Evolutionary conservation across 2,797 vertebrate species (phyloP).

Genomic region (Cottoperca gobio): DNA sequence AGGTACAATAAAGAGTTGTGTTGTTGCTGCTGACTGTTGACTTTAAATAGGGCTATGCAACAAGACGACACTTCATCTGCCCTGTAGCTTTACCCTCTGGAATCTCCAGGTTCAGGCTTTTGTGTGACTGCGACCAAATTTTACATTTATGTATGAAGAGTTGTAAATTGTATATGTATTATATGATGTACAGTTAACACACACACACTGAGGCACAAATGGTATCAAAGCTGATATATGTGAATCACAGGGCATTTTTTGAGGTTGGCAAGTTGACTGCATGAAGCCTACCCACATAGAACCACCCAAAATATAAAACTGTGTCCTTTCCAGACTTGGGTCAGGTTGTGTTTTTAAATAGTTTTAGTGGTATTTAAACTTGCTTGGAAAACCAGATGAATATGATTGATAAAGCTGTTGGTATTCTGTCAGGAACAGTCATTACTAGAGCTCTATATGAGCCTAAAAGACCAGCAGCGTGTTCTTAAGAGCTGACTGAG

Average conservation of each 20-base stretch:
- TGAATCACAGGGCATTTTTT: conserved; percentile 66
- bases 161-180: conserved; percentile 65
- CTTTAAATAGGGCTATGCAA: conserved; percentile 92
- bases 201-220: conserved; percentile 82
- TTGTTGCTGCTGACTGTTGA: conserved; percentile 82
- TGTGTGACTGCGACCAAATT: conserved; percentile 90
- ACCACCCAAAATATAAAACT: conserved; percentile 58
- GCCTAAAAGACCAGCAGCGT: not conserved
- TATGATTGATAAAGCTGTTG: not conserved
- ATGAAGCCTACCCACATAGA: conserved; percentile 69
- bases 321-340: conserved; percentile 49
- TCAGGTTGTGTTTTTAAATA: conserved; percentile 54
- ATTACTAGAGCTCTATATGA: not conserved
- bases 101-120: conserved; percentile 85
- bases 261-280: conserved; percentile 61
- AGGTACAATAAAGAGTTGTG: conserved; percentile 65
- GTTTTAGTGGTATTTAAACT: conserved; percentile 33
- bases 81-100: conserved; percentile 87
- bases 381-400: not conserved
- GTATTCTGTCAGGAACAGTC: conserved; percentile 7
- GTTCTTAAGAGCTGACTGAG: not conserved
- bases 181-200: conserved; percentile 66
- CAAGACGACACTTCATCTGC: conserved; percentile 86
- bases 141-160: conserved; percentile 75
- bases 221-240: conserved; percentile 63